Evolutionary conservation across 2,113 vertebrate species (phyloP).

Genomic region (Pundamilia nyererei): DNA sequence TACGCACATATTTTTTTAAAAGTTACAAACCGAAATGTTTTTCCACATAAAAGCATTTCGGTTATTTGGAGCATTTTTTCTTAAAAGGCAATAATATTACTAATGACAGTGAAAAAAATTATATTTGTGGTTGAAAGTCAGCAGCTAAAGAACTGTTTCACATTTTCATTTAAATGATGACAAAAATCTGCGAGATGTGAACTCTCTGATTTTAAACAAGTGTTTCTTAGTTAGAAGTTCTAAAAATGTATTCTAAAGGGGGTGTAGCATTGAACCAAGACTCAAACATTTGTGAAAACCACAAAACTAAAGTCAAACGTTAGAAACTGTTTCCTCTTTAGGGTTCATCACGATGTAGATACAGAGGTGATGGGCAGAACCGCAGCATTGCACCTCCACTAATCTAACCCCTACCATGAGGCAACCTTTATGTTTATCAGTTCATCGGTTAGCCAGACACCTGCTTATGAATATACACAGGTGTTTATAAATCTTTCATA

Average conservation of each 20-base stretch:
- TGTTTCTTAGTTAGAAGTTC: background rate
- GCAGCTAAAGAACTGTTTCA: background rate
- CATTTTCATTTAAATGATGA: background rate
- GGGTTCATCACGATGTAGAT: background rate
- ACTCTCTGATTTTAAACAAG: background rate
- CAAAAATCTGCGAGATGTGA: background rate
- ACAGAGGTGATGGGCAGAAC: background rate
- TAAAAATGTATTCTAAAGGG: background rate
- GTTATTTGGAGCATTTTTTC: background rate
- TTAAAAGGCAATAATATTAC: background rate
- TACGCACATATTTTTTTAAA: background rate
- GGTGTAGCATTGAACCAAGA: background rate
- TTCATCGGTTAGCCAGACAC: background rate
- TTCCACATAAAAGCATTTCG: background rate
- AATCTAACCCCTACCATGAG: background rate
- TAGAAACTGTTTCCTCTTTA: background rate
- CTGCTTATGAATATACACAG: background rate
- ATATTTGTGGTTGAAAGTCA: background rate
- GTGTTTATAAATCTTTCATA: background rate
- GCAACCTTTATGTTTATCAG: background rate
- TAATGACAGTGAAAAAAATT: background rate
- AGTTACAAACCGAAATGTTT: background rate
- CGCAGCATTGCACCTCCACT: background rate
- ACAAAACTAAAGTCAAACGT: background rate
- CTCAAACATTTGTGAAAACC: background rate